Conservation (phyloP, 2,888 invertebrate species). For the Nebria brevicollis region DNA sequence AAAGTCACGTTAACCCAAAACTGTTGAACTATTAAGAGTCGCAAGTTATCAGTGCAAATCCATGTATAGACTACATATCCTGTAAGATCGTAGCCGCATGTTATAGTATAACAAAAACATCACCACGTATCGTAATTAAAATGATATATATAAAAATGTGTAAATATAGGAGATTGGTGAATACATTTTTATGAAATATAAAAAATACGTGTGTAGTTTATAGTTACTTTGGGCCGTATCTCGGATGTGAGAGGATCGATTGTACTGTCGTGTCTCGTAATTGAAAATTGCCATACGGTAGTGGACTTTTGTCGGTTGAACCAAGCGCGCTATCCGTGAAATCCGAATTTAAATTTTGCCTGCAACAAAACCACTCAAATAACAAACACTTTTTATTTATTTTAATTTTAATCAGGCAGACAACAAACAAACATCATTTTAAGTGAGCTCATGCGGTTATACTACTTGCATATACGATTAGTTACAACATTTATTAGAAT, state of each 20-base stretch:
- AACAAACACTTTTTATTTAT: constrained; percentile 10
- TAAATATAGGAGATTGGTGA: neutral
- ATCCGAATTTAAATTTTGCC: constrained; percentile 94
- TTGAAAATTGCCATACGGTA: constrained; percentile 95
- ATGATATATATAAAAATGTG: neutral
- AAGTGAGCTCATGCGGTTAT: neutral
- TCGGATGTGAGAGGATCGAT: constrained; percentile 87
- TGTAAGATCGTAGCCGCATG: no score
- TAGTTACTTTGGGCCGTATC: constrained; percentile 88
- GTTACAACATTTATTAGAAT: neutral
- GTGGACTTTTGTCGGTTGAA: constrained; percentile 90
- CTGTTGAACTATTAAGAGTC: no score
- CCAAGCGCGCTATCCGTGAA: constrained; percentile 95
- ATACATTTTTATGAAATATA: neutral
- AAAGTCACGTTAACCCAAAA: no score
- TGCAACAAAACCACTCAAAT: constrained; percentile 59
- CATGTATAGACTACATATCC: no score
- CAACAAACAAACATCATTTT: neutral
- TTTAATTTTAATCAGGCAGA: neutral
- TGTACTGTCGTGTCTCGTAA: constrained; percentile 92
- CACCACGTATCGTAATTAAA: no score
- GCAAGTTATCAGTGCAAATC: no score
- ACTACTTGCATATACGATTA: neutral
- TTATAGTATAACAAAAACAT: no score
- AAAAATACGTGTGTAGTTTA: constrained; percentile 5